Conservation (phyloP, 2,797 vertebrate species). For the Onychomys arenicola region DNA sequence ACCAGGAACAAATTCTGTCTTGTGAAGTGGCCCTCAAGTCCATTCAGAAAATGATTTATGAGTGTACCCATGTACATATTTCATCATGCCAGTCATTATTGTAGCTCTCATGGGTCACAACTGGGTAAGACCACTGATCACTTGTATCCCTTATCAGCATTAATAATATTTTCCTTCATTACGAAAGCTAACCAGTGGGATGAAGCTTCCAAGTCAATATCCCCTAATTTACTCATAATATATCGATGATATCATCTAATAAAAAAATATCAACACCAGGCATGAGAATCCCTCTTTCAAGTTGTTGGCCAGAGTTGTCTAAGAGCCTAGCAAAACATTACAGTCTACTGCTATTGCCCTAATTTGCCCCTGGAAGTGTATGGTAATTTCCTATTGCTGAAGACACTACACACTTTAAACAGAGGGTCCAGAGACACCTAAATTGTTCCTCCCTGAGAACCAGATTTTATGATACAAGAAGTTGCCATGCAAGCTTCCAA, state of each 20-base stretch:
- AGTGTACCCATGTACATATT: background rate
- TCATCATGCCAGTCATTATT: background rate
- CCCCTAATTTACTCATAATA: background rate
- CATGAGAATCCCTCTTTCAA: background rate
- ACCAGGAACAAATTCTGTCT: background rate
- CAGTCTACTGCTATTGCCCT: background rate
- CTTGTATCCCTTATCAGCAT: background rate
- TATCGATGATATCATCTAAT: background rate
- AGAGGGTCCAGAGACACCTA: background rate
- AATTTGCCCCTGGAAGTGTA: background rate
- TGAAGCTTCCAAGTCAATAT: background rate
- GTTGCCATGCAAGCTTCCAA: background rate
- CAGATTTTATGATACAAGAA: background rate
- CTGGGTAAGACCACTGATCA: background rate
- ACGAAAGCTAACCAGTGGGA: too few species aligned
- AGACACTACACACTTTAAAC: background rate
- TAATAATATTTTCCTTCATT: too few species aligned
- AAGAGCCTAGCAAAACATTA: background rate
- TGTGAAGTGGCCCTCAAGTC: background rate
- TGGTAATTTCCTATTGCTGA: background rate
- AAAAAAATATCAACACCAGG: background rate
- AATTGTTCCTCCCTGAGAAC: background rate
- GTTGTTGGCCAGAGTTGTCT: background rate
- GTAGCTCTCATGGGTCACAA: background rate
- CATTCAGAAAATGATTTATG: background rate